A percentile compares a stretch with the other conserved stretches of the same genome.
Evolutionary conservation across 1,140 invertebrate species (phyloP).

Genomic region (Apocrypta bakeri): DNA sequence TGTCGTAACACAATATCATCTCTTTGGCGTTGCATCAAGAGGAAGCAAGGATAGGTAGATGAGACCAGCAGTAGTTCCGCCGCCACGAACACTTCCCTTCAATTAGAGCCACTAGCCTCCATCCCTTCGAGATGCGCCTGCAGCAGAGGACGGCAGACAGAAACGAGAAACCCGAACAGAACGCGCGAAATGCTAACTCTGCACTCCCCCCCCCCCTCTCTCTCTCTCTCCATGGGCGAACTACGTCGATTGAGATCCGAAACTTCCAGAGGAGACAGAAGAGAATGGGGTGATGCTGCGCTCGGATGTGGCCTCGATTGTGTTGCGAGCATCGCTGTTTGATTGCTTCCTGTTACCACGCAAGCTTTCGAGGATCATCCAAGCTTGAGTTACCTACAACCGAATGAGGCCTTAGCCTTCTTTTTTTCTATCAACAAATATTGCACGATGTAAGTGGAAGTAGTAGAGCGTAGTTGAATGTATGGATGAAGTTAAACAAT

Average conservation of each 20-base stretch:
- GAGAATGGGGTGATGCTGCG: neutral
- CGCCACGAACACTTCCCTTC: neutral
- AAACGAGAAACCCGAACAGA: neutral
- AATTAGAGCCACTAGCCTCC: neutral
- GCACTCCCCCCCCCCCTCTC: no score
- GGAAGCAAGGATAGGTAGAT: neutral
- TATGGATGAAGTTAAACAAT: no score
- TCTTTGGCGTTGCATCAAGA: neutral
- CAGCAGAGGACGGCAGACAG: neutral
- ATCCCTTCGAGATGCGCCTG: neutral
- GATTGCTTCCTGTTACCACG: neutral
- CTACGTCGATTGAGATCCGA: conserved; percentile 1
- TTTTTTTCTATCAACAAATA: no score
- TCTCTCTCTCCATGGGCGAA: neutral
- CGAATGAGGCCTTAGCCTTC: no score
- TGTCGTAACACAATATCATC: neutral
- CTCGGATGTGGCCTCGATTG: neutral
- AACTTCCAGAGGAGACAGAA: conserved; percentile 1
- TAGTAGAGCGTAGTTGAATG: no score
- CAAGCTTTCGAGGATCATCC: neutral
- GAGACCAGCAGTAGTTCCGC: neutral
- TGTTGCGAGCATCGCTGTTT: neutral
- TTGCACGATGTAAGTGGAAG: no score
- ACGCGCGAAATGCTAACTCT: neutral
- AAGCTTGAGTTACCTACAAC: no score